Conservation (phyloP, 2,797 vertebrate genomes). For the Liasis olivaceus region DNA sequence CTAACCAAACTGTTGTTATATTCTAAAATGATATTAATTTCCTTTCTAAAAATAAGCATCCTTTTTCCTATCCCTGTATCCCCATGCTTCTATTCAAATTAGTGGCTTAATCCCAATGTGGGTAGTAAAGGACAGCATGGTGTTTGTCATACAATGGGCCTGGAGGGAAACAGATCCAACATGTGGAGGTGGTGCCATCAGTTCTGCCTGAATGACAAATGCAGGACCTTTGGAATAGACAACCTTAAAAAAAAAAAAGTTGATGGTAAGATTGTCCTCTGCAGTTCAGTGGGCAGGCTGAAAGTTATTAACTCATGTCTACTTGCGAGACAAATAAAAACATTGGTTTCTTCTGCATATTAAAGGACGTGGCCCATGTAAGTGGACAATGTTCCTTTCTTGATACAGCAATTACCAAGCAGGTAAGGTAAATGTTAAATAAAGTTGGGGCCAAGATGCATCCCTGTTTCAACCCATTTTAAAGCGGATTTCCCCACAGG, state of each 20-base stretch:
- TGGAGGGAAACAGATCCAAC: neutral
- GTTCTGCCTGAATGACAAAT: neutral
- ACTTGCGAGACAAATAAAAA: neutral
- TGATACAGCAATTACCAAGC: neutral
- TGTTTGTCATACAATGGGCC: neutral
- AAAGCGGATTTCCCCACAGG: neutral
- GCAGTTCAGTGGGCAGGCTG: neutral
- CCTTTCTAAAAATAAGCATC: neutral
- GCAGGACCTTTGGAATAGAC: neutral
- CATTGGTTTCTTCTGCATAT: neutral
- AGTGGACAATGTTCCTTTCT: neutral
- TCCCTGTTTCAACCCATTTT: neutral
- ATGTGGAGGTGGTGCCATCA: neutral
- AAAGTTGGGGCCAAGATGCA: neutral
- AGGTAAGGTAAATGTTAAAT: neutral
- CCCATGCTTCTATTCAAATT: neutral
- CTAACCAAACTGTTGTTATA: neutral
- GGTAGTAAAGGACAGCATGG: neutral
- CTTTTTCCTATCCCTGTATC: neutral
- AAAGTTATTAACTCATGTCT: neutral
- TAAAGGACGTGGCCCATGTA: neutral
- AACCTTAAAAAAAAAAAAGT: neutral
- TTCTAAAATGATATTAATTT: neutral
- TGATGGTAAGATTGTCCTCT: neutral
- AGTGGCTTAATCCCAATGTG: neutral